These are phyloP conservation scores for Trileptium ribeirensis DNA, from an alignment of 2,888 invertebrate species.

Conservation along the genomic window DNA sequence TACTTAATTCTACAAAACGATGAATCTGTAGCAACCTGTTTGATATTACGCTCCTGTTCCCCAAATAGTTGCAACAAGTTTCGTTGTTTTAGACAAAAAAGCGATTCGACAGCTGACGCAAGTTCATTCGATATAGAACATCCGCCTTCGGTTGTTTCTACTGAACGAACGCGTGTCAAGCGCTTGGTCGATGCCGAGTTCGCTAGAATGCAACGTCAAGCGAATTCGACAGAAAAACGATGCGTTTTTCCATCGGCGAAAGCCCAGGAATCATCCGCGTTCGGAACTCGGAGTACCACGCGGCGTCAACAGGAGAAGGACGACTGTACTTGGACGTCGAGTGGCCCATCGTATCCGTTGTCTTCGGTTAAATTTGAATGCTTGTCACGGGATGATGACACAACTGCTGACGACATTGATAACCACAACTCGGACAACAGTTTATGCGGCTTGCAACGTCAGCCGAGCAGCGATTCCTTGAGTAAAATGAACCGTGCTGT, in stretches of 20 bases:
- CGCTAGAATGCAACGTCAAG: not conserved
- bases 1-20: too few relatives aligned
- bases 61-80: too few relatives aligned
- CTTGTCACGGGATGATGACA: not conserved
- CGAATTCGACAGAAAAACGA: not conserved
- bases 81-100: too few relatives aligned
- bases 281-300: not conserved
- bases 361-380: not conserved
- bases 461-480: not conserved
- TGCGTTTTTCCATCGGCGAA: too few relatives aligned
- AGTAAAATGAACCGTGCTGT: not conserved
- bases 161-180: not conserved
- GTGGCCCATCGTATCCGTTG: not conserved
- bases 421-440: too few relatives aligned
- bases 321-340: not conserved
- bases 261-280: too few relatives aligned
- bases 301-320: too few relatives aligned
- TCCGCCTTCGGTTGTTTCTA: not conserved
- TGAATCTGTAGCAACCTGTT: too few relatives aligned
- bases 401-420: not conserved
- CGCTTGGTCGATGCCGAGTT: not conserved
- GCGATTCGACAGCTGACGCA: too few relatives aligned
- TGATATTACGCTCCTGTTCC: too few relatives aligned
- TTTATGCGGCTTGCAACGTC: too few relatives aligned
- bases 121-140: not conserved